Conservation (phyloP, 2,797 vertebrate genomes). For the Limnodromus scolopaceus region DNA sequence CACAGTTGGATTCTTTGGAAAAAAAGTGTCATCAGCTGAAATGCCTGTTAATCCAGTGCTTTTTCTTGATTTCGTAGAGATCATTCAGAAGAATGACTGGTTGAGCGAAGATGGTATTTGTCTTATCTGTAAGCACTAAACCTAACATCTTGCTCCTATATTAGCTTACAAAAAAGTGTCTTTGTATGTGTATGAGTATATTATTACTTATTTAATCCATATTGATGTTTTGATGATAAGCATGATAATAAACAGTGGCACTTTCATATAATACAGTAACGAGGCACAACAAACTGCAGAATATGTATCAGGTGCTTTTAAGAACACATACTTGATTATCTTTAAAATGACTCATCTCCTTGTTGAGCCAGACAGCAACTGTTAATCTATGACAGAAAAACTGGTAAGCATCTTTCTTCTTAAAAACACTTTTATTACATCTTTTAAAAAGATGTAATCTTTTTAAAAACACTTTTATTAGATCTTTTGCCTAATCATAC, state of each 20-base stretch:
- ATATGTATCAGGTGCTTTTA: background rate
- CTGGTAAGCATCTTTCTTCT: background rate
- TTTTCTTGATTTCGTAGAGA: background rate
- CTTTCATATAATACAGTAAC: background rate
- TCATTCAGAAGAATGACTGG: background rate
- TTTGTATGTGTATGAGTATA: background rate
- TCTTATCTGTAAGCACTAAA: background rate
- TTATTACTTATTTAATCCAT: background rate
- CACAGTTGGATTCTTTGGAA: background rate
- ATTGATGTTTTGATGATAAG: background rate
- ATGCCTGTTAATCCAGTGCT: background rate
- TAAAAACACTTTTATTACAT: background rate
- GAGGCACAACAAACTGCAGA: background rate
- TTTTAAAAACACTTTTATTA: too few relatives aligned
- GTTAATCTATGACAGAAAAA: background rate
- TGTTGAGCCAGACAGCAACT: background rate
- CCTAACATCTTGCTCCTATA: background rate
- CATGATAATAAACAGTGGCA: background rate
- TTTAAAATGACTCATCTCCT: background rate
- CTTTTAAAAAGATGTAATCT: too few relatives aligned
- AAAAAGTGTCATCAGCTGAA: background rate
- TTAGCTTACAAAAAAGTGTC: background rate
- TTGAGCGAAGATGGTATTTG: background rate
- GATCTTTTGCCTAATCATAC: background rate
- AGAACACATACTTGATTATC: background rate